phyloP scores from a whole-genome alignment of 2,888 invertebrate genomes.

The Apamea monoglypha region DNA sequence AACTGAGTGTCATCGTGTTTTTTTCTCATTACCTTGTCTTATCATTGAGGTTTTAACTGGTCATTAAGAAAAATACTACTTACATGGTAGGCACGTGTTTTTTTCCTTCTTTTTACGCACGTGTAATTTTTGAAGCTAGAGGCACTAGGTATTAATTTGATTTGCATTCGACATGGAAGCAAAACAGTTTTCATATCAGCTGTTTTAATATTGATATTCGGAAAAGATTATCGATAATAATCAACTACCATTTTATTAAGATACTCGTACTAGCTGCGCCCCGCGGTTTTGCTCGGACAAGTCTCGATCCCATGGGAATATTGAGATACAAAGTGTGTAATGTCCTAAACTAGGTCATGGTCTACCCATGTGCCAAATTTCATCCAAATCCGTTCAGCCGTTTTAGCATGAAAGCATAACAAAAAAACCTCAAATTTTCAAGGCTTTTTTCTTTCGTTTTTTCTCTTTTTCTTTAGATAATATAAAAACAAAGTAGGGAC shows the following conservation, averaged over 20 bases:
- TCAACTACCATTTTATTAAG: background rate
- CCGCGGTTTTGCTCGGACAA: too few species aligned
- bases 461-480: background rate
- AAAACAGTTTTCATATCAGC: constrained; percentile 1
- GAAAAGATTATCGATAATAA: background rate
- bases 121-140: constrained; percentile 23
- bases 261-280: background rate
- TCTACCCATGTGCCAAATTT: background rate
- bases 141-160: background rate
- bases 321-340: too few species aligned
- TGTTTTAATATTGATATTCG: constrained; percentile 3
- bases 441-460: background rate
- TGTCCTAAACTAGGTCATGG: background rate
- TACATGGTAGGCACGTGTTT: background rate
- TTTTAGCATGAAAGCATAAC: background rate
- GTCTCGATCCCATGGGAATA: too few species aligned
- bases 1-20: constrained; percentile 37
- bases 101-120: constrained; percentile 25
- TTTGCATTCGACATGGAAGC: constrained; percentile 5
- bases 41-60: constrained; percentile 24
- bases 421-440: background rate
- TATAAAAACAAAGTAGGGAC: background rate
- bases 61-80: constrained; percentile 36
- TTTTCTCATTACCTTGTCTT: constrained; percentile 23
- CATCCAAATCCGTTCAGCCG: background rate